These are phyloP conservation scores for Babyrousa celebensis DNA, from an alignment of 2,797 vertebrate genomes.

Conservation along the genomic window DNA sequence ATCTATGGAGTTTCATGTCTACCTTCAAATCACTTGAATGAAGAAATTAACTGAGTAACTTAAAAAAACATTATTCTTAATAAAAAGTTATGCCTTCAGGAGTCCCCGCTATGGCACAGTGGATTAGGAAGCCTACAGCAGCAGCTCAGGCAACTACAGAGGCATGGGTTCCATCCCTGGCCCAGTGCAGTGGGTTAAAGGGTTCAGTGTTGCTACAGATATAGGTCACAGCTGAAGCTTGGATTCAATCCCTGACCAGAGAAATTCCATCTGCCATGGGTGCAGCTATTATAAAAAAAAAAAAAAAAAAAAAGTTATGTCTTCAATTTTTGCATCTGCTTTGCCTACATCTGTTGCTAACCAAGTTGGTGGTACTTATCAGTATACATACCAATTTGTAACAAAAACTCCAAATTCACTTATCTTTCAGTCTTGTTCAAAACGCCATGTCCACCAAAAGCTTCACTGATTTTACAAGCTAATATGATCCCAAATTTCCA, in stretches of 20 bases:
- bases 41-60: slow-evolving; percentile 33
- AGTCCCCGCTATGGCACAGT: too few relatives aligned
- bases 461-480: not conserved
- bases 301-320: not conserved
- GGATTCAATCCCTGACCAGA: too few relatives aligned
- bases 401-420: slow-evolving; percentile 49
- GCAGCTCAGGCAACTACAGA: too few relatives aligned
- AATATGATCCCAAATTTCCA: not conserved
- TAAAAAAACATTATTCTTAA: slow-evolving; percentile 34
- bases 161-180: too few relatives aligned
- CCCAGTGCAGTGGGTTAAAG: too few relatives aligned
- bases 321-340: slow-evolving; percentile 25
- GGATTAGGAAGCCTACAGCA: too few relatives aligned
- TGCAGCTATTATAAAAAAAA: too few relatives aligned
- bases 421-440: slow-evolving; percentile 45
- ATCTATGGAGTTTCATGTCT: not conserved
- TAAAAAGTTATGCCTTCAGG: not conserved
- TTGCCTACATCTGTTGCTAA: slow-evolving; percentile 15
- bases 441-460: not conserved
- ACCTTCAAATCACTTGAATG: slow-evolving; percentile 48
- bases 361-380: not conserved
- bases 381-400: not conserved
- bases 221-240: too few relatives aligned
- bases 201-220: too few relatives aligned
- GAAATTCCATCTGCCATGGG: too few relatives aligned